These are phyloP conservation scores for Probaryconus sp. DNA, from an alignment of 1,140 invertebrate species.

Conservation along the genomic window DNA sequence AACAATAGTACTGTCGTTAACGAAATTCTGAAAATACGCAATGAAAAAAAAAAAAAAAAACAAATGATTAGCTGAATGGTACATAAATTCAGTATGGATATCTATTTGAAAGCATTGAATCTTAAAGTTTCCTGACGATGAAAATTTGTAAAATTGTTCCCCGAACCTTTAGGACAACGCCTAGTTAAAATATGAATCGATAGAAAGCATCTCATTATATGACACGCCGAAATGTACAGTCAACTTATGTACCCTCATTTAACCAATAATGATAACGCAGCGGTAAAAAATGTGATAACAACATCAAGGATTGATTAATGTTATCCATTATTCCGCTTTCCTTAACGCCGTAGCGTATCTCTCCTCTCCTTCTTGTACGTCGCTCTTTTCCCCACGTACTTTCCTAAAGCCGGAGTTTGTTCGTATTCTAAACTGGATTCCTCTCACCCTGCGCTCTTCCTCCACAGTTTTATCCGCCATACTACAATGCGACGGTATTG, in stretches of 20 bases:
- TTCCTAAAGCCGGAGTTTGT: conserved; percentile 61
- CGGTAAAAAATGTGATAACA: conserved; percentile 5
- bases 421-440: conserved; percentile 61
- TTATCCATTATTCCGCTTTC: conserved; percentile 35
- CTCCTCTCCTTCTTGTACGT: conserved; percentile 37
- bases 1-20: too few species aligned
- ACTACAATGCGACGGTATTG: conserved; percentile 79
- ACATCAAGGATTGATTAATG: conserved; percentile 34
- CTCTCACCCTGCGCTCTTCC: conserved; percentile 62
- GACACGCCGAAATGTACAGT: not conserved
- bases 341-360: conserved; percentile 8
- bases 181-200: too few species aligned
- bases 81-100: too few species aligned
- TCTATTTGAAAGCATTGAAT: too few species aligned
- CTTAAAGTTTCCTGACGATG: too few species aligned
- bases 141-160: too few species aligned
- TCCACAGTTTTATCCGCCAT: conserved; percentile 66
- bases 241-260: too few species aligned
- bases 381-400: conserved; percentile 51
- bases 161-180: too few species aligned
- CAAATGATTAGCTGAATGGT: too few species aligned
- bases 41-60: too few species aligned
- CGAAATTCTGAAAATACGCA: too few species aligned
- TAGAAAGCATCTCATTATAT: too few species aligned
- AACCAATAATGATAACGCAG: conserved; percentile 2